These are phyloP conservation scores for Muscicapa striata DNA, from an alignment of 2,797 vertebrate species.

Conservation along the genomic window DNA sequence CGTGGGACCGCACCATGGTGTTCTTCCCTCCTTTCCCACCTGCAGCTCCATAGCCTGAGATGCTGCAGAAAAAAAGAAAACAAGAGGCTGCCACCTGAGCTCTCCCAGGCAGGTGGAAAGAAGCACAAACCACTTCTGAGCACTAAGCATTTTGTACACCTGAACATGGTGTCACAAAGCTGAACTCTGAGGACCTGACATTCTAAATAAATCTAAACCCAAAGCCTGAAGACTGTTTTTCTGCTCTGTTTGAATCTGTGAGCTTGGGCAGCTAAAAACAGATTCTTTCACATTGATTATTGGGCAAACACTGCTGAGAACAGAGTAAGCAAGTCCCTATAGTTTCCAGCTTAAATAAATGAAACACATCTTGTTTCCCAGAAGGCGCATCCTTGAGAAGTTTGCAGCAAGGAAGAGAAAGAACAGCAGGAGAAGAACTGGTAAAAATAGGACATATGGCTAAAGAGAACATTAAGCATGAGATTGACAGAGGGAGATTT, in stretches of 20 bases:
- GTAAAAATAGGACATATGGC: neutral
- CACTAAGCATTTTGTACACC: neutral
- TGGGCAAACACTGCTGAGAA: neutral
- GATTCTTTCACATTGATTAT: neutral
- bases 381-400: neutral
- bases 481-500: neutral
- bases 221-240: neutral
- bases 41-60: conserved; percentile 92
- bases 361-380: neutral
- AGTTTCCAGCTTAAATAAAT: neutral
- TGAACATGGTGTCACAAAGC: neutral
- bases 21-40: conserved; percentile 93
- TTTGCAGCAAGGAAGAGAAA: neutral
- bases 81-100: neutral
- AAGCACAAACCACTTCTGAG: neutral
- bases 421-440: neutral
- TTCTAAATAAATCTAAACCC: neutral
- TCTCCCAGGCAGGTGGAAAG: neutral
- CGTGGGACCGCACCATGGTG: conserved; percentile 86
- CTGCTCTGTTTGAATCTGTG: neutral
- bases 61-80: conserved; percentile 77
- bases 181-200: neutral
- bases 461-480: neutral
- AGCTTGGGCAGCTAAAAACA: neutral
- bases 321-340: neutral